These are phyloP conservation scores for Platyrinchus mystaceus DNA, from an alignment of 2,797 vertebrate genomes.

Conservation along the genomic window DNA sequence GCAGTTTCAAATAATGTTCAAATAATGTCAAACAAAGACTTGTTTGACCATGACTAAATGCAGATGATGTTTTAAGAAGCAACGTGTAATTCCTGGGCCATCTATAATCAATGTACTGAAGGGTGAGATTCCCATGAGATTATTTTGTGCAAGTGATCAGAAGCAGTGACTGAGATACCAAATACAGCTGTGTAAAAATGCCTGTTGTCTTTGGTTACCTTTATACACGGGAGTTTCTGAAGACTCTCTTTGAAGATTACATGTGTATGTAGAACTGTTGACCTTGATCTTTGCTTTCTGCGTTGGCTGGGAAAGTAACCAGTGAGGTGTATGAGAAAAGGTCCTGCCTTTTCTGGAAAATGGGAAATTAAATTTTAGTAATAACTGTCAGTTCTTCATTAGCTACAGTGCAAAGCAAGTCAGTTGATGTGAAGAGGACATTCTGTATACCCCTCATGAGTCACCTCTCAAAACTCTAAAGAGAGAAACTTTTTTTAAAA, in stretches of 20 bases:
- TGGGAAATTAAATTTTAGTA: not conserved
- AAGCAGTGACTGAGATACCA: not conserved
- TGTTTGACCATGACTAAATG: not conserved
- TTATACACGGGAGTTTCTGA: not conserved
- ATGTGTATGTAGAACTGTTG: not conserved
- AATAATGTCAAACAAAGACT: not conserved
- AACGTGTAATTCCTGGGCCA: not conserved
- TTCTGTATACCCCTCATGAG: not conserved
- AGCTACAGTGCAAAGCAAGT: not conserved
- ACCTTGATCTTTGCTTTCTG: not conserved
- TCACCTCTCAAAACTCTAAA: not conserved
- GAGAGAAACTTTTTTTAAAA: not conserved
- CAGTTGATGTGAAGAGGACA: not conserved
- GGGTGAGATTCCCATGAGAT: not conserved
- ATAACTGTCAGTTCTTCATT: not conserved
- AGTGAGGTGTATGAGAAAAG: not conserved
- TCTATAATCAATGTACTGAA: not conserved
- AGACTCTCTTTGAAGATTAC: not conserved
- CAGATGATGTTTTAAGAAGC: not conserved
- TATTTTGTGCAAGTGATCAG: not conserved
- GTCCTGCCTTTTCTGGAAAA: not conserved
- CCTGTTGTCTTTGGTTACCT: not conserved
- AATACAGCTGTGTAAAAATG: not conserved
- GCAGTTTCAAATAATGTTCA: not conserved
- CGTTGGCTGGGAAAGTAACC: not conserved